These are phyloP conservation scores for Rhinogobius similis DNA, from an alignment of 2,113 vertebrate genomes.

Conservation along the genomic window DNA sequence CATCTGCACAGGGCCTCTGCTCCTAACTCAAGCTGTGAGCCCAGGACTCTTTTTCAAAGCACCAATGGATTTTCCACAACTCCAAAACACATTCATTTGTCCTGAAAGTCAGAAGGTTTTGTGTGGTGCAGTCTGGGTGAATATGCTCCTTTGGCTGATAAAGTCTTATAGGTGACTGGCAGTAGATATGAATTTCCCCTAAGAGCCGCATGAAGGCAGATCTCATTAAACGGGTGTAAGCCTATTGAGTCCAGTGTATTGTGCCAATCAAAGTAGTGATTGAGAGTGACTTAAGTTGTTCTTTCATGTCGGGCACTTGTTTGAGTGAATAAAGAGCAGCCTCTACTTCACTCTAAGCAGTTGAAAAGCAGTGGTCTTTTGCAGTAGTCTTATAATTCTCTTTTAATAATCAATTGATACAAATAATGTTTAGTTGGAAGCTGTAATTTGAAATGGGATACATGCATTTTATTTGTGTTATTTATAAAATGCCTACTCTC, in stretches of 20 bases:
- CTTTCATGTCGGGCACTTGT: constrained; percentile 42
- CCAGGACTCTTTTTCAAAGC: constrained; percentile 6
- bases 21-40: constrained; percentile 17
- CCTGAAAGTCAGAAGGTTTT: constrained; percentile 44
- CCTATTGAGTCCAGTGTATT: constrained; percentile 31
- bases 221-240: constrained; percentile 52
- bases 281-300: constrained; percentile 31
- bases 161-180: constrained; percentile 26
- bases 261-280: constrained; percentile 47
- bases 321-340: constrained; percentile 25
- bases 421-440: not conserved
- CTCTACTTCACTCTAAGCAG: not conserved
- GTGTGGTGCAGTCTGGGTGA: constrained; percentile 39
- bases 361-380: not conserved
- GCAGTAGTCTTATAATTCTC: not conserved
- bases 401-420: too few relatives aligned
- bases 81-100: constrained; percentile 41
- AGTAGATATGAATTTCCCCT: constrained; percentile 47
- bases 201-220: constrained; percentile 49
- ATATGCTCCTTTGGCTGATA: constrained; percentile 48
- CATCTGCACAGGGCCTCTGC: constrained; percentile 32
- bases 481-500: constrained; percentile 1
- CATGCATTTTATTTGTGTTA: not conserved
- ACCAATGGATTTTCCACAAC: constrained; percentile 27
- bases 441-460: not conserved